phyloP scores from a whole-genome alignment of 2,888 invertebrate species.

The Panopea generosa region DNA sequence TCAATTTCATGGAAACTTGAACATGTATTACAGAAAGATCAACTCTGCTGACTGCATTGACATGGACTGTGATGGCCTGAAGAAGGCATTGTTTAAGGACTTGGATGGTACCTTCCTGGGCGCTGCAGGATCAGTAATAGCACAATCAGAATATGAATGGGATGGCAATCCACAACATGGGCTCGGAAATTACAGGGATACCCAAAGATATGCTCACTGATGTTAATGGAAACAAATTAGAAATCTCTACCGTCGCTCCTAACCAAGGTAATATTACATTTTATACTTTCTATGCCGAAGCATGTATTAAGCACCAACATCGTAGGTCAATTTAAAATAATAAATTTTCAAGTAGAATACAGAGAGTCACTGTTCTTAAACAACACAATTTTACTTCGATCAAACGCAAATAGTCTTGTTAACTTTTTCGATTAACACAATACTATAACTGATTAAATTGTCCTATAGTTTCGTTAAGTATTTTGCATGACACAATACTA shows the following conservation, averaged over 20 bases:
- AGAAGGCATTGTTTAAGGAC: constrained; percentile 79
- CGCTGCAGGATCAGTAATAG: constrained; percentile 64
- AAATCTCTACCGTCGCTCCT: constrained; percentile 63
- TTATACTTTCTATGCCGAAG: no score
- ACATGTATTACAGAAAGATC: constrained; percentile 70
- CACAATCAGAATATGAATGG: constrained; percentile 81
- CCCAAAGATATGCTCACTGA: constrained; percentile 76
- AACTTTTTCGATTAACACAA: no score
- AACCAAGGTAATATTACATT: constrained; percentile 80
- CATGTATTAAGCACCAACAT: no score
- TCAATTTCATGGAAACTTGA: no score
- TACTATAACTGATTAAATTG: no score
- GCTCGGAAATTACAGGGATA: constrained; percentile 82
- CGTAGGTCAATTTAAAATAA: no score
- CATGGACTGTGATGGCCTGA: constrained; percentile 83
- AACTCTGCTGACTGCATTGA: constrained; percentile 83
- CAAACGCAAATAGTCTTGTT: no score
- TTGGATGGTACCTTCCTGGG: constrained; percentile 77
- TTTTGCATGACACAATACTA: no score
- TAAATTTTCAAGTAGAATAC: no score
- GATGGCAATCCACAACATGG: constrained; percentile 73
- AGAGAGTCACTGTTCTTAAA: no score
- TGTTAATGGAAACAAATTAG: constrained; percentile 64
- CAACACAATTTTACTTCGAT: no score
- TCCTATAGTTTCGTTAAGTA: no score